These are phyloP conservation scores for Yoshiicerus persimilis DNA, from an alignment of 1,140 invertebrate species.

Conservation along the genomic window DNA sequence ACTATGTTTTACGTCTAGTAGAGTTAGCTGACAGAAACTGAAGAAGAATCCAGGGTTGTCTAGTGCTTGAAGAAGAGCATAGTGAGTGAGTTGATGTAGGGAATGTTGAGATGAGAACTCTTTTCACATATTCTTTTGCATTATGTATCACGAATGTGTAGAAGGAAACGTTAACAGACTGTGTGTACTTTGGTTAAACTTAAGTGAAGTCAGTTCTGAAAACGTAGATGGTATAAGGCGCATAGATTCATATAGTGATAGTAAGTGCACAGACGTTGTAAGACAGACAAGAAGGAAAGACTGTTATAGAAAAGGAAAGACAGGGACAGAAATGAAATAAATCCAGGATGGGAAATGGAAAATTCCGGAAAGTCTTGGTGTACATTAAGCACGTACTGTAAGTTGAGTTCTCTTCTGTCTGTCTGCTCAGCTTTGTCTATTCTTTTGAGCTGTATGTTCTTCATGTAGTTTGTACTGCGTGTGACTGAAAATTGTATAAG, in stretches of 20 bases:
- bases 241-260: neutral
- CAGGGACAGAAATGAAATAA: conserved; percentile 1
- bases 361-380: conserved; percentile 4
- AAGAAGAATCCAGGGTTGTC: neutral
- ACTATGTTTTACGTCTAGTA: neutral
- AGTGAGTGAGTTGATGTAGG: neutral
- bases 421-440: neutral
- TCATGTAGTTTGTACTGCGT: neutral
- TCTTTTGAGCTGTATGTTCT: neutral
- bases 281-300: neutral
- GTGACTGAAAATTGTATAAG: neutral
- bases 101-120: neutral
- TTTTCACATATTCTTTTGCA: neutral
- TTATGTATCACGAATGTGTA: neutral
- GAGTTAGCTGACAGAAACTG: neutral
- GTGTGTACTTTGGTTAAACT: neutral
- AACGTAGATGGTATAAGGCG: neutral
- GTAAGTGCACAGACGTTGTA: neutral
- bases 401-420: neutral
- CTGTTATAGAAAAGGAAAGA: neutral
- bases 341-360: conserved; percentile 4
- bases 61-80: neutral
- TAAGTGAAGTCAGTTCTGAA: neutral
- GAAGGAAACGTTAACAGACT: neutral
- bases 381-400: neutral